A percentile compares a stretch with the other conserved stretches of the same genome.
These are phyloP conservation scores for Zhuqinia jingwanae DNA, from an alignment of 2,888 invertebrate species.

Conservation along the genomic window DNA sequence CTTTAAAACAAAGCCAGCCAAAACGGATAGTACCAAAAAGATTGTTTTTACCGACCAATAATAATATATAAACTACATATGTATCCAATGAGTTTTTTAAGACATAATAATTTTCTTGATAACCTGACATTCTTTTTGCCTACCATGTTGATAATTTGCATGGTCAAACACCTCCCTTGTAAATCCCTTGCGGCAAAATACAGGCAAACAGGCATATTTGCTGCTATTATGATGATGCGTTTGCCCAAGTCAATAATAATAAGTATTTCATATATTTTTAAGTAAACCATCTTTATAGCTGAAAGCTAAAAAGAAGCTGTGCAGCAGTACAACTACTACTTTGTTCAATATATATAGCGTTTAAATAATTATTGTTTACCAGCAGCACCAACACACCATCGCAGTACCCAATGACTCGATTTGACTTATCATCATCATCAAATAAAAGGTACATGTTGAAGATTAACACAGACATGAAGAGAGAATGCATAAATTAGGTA, in stretches of 20 bases:
- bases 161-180: not conserved
- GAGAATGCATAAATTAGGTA: conserved; percentile 7
- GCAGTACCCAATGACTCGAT: not conserved
- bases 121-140: conserved; percentile 7
- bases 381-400: too few species aligned
- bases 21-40: too few species aligned
- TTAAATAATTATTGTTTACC: not conserved
- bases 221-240: not conserved
- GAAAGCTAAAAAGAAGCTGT: conserved; percentile 13
- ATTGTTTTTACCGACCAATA: too few species aligned
- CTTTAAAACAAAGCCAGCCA: not conserved
- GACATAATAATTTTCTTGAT: not conserved
- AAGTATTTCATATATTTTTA: conserved; percentile 5
- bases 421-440: conserved; percentile 14
- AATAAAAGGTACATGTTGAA: not conserved
- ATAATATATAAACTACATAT: too few species aligned
- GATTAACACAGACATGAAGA: not conserved
- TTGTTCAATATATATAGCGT: too few species aligned
- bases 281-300: conserved; percentile 39
- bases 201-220: not conserved
- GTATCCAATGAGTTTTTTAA: too few species aligned
- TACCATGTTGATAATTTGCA: not conserved
- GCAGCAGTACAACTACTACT: conserved; percentile 10
- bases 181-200: conserved; percentile 21
- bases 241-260: not conserved